Conservation (phyloP, 2,113 vertebrate species). For the Thamnophis sirtalis region DNA sequence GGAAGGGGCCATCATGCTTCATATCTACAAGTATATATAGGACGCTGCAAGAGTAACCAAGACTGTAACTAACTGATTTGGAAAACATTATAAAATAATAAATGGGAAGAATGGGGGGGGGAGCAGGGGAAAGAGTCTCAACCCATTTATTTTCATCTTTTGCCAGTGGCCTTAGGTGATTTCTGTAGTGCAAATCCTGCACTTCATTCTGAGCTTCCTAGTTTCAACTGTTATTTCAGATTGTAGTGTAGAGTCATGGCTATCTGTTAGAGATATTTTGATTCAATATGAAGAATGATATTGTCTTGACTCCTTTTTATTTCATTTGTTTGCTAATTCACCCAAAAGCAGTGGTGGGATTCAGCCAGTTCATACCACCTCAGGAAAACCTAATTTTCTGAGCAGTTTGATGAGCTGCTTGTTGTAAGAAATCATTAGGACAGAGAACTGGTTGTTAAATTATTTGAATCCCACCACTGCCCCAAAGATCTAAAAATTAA, state of each 20-base stretch:
- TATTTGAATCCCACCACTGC: no score
- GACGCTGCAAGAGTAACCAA: not conserved
- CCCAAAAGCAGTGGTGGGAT: no score
- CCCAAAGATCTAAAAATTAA: not conserved
- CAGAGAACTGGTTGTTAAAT: no score
- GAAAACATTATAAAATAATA: not conserved
- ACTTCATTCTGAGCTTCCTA: not conserved
- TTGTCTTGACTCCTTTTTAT: not conserved
- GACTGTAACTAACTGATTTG: not conserved
- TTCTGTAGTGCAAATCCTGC: not conserved
- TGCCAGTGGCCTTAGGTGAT: not conserved
- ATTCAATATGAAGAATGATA: not conserved
- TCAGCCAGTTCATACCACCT: no score
- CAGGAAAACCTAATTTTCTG: no score
- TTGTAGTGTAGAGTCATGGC: not conserved
- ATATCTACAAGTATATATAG: not conserved
- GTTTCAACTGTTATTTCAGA: not conserved
- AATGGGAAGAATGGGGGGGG: not conserved
- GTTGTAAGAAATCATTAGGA: no score
- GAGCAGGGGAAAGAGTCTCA: not conserved
- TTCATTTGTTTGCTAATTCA: not conserved
- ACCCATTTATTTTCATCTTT: not conserved
- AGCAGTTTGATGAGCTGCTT: no score
- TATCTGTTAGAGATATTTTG: not conserved
- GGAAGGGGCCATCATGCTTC: not conserved